Percentiles rank a stretch among this genome's conserved stretches.
Evolutionary conservation across 2,797 vertebrate species (phyloP).

Genomic region (Cyclura pinguis): DNA sequence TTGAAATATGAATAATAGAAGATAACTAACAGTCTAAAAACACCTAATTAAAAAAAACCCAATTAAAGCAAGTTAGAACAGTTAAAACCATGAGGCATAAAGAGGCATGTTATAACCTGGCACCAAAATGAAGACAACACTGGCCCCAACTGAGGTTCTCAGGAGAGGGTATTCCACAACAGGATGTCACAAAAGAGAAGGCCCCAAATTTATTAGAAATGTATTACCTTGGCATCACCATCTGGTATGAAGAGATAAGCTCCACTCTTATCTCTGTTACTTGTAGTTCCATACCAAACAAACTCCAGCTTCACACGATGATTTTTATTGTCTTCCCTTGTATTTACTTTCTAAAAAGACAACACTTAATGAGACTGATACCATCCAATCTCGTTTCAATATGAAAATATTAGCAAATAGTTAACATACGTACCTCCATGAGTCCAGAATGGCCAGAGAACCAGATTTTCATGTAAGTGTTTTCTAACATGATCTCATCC

Average conservation of each 20-base stretch:
- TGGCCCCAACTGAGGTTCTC: no score
- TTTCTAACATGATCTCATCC: conserved; percentile 84
- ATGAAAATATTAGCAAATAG: not conserved
- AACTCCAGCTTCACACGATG: conserved; percentile 86
- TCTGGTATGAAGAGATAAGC: conserved; percentile 94
- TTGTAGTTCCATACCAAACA: conserved; percentile 90
- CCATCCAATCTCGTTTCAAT: not conserved
- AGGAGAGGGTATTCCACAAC: no score
- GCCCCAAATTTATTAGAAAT: conserved; percentile 63
- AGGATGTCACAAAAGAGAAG: no score
- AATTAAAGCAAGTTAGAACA: no score
- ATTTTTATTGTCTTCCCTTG: conserved; percentile 80
- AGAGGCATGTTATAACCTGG: no score
- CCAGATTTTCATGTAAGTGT: conserved; percentile 85
- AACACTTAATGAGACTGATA: conserved; percentile 34
- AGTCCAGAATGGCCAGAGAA: conserved; percentile 85
- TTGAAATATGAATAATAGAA: no score
- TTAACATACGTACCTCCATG: conserved; percentile 83
- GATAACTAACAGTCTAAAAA: no score
- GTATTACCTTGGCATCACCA: conserved; percentile 87
- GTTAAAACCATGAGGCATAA: no score
- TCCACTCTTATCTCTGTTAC: conserved; percentile 89
- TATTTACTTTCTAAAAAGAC: conserved; percentile 80
- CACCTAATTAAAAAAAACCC: no score
- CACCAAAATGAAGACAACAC: no score